Conservation (phyloP, 2,113 vertebrate genomes). For the Piaya cayana region DNA sequence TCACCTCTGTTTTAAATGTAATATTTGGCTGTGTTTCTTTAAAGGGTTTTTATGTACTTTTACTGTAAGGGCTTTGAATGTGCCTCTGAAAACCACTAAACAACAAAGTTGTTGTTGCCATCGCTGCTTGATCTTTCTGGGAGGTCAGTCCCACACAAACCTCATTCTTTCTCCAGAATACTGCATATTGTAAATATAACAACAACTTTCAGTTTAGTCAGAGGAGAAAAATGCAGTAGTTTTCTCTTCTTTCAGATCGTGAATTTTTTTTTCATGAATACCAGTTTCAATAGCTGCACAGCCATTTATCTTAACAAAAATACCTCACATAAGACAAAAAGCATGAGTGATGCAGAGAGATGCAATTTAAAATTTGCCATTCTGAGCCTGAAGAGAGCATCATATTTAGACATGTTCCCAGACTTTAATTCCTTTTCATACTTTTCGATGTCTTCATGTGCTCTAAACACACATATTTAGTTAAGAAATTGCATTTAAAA, state of each 20-base stretch:
- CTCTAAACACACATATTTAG: not conserved
- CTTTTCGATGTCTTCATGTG: not conserved
- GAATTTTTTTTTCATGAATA: slow-evolving; percentile 37
- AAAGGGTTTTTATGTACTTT: slow-evolving; percentile 8
- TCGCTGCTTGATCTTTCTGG: slow-evolving; percentile 67
- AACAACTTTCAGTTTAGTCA: slow-evolving; percentile 60
- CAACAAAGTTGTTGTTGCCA: slow-evolving; percentile 63
- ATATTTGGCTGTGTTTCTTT: slow-evolving; percentile 41
- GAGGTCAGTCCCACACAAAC: slow-evolving; percentile 63
- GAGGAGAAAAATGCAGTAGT: slow-evolving; percentile 55
- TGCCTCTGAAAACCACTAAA: slow-evolving; percentile 54
- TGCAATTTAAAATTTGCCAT: not conserved
- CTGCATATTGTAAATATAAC: slow-evolving; percentile 56
- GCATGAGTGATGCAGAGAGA: not conserved
- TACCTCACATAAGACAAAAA: slow-evolving; percentile 2
- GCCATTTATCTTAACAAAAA: not conserved
- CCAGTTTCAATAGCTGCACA: slow-evolving; percentile 21
- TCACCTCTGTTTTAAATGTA: slow-evolving; percentile 36
- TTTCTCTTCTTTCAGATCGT: slow-evolving; percentile 32
- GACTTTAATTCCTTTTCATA: not conserved
- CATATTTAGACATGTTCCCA: not conserved
- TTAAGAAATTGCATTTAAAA: not conserved
- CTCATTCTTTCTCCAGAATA: slow-evolving; percentile 51
- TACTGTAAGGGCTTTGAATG: slow-evolving; percentile 51
- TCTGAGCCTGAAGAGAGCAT: not conserved